Conservation (phyloP, 2,888 invertebrate species). For the Cerastis rubricosa region DNA sequence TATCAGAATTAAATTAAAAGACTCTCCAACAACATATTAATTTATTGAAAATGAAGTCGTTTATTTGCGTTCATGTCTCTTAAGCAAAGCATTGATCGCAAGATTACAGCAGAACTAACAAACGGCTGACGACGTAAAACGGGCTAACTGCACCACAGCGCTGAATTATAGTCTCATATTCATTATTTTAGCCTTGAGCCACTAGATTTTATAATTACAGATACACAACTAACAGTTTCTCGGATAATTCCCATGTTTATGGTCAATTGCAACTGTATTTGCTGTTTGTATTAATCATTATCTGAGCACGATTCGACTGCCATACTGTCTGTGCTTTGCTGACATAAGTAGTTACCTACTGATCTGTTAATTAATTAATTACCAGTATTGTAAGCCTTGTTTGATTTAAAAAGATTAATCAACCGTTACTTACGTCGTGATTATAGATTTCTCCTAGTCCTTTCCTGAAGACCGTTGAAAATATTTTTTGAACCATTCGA, state of each 20-base stretch:
- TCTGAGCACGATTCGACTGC: constrained; percentile 49
- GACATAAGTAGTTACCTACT: constrained; percentile 19
- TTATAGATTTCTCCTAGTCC: constrained; percentile 15
- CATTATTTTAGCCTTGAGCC: constrained; percentile 62
- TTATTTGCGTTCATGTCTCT: constrained; percentile 22
- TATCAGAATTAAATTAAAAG: constrained; percentile 12
- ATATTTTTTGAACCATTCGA: constrained; percentile 13
- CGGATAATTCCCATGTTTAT: constrained; percentile 62
- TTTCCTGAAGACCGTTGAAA: not conserved
- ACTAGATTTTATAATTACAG: constrained; percentile 60
- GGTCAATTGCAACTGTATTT: constrained; percentile 41
- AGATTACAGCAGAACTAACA: constrained; percentile 33
- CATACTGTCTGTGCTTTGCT: constrained; percentile 37
- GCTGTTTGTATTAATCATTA: constrained; percentile 51
- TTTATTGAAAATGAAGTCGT: constrained; percentile 30
- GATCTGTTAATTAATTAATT: constrained; percentile 19
- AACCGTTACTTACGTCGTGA: not conserved
- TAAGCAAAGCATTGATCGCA: constrained; percentile 38
- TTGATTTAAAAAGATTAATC: constrained; percentile 24
- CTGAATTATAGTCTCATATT: constrained; percentile 57
- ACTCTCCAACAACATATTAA: constrained; percentile 13
- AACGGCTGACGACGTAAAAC: constrained; percentile 12
- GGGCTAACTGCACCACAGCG: constrained; percentile 22
- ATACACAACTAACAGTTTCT: constrained; percentile 55
- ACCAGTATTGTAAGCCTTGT: constrained; percentile 4